Conservation (phyloP, 37 sponge, comb jelly and placozoan genomes). For the Ianthella basta region DNA sequence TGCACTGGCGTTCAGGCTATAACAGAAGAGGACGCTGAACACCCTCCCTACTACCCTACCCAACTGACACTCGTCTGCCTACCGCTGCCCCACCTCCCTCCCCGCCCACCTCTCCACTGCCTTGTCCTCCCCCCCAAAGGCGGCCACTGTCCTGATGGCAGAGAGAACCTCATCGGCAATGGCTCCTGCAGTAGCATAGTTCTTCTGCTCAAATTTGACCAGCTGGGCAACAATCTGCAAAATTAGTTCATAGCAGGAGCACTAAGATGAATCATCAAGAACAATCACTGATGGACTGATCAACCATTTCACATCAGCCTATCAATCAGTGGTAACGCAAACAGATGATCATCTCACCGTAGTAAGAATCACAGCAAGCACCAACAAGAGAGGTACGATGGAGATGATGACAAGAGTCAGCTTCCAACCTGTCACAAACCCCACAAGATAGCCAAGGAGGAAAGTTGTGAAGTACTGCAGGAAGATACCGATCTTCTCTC, state of each 20-base stretch:
- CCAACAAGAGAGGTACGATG: slow-evolving; percentile 60
- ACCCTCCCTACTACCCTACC: background rate
- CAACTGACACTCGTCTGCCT: too few relatives aligned
- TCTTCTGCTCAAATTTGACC: slow-evolving; percentile 71
- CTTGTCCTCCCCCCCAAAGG: slow-evolving; percentile 89
- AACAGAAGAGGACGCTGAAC: too few relatives aligned
- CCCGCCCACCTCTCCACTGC: slow-evolving; percentile 37
- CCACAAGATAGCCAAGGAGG: slow-evolving; percentile 75
- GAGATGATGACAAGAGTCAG: slow-evolving; percentile 79
- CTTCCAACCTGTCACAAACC: slow-evolving; percentile 79
- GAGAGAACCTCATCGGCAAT: slow-evolving; percentile 92
- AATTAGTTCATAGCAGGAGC: too few relatives aligned
- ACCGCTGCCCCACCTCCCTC: too few relatives aligned
- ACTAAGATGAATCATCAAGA: too few relatives aligned
- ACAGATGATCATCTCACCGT: background rate
- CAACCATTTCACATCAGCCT: too few relatives aligned
- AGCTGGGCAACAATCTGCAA: slow-evolving; percentile 19
- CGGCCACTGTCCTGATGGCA: slow-evolving; percentile 87
- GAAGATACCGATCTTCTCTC: slow-evolving; percentile 85
- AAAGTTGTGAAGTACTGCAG: slow-evolving; percentile 75
- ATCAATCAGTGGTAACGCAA: background rate
- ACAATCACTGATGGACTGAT: too few relatives aligned
- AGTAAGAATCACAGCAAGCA: slow-evolving; percentile 43
- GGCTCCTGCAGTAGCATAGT: slow-evolving; percentile 92
- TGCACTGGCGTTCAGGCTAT: too few relatives aligned